phyloP scores from a whole-genome alignment of 2,888 invertebrate species.

The Chymomyza procnemis region DNA sequence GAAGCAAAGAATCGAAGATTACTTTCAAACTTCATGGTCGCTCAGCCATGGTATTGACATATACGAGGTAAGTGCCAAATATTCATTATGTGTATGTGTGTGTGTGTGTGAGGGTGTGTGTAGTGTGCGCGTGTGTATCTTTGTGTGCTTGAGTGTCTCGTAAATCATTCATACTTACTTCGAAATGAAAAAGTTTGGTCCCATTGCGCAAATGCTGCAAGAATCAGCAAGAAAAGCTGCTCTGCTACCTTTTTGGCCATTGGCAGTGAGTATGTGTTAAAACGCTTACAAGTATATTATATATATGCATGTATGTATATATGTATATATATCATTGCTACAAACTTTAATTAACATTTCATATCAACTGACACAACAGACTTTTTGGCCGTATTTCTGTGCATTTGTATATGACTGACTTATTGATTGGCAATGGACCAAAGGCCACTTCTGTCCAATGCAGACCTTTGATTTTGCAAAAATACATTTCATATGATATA shows the following conservation, averaged over 20 bases:
- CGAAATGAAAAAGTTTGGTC: conserved; percentile 46
- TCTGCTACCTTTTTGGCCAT: conserved; percentile 11
- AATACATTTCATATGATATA: background rate
- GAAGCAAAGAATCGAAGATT: conserved; percentile 97
- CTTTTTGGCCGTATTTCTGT: conserved; percentile 2
- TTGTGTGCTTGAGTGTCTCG: background rate
- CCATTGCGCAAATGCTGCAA: conserved; percentile 40
- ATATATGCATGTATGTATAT: conserved; percentile 35
- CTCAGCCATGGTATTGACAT: conserved; percentile 98
- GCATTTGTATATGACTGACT: conserved; percentile 53
- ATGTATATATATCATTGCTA: background rate
- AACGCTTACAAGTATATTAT: too few species aligned
- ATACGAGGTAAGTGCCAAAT: conserved; percentile 86
- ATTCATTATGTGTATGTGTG: background rate
- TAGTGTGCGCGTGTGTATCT: background rate
- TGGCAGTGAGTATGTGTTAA: conserved; percentile 37
- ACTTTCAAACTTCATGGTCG: conserved; percentile 99
- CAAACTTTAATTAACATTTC: conserved; percentile 53
- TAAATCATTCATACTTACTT: conserved; percentile 25
- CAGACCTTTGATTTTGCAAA: conserved; percentile 42
- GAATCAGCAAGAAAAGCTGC: conserved; percentile 16
- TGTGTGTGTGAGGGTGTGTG: background rate
- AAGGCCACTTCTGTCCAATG: background rate
- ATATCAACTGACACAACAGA: conserved; percentile 8
- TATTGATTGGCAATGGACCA: conserved; percentile 58